Evolutionary conservation across 2,797 vertebrate genomes (phyloP).

Genomic region (Danio tinwini): DNA sequence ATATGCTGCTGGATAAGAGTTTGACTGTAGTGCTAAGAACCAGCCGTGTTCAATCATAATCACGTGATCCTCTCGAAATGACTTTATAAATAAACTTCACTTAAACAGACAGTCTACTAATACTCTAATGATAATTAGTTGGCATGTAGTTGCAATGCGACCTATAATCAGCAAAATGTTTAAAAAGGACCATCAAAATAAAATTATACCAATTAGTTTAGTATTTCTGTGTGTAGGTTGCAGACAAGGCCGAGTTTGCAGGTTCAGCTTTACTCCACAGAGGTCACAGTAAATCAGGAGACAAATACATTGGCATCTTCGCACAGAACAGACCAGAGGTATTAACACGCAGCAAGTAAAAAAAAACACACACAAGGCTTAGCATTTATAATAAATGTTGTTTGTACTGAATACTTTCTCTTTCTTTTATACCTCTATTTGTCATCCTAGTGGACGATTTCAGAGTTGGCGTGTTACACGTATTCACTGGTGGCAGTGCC

Average conservation of each 20-base stretch:
- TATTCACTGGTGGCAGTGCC: slow-evolving; percentile 93
- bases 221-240: slow-evolving; percentile 73
- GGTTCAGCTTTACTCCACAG: slow-evolving; percentile 91
- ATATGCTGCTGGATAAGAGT: too few relatives aligned
- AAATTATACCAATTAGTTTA: too few relatives aligned
- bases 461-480: slow-evolving; percentile 93
- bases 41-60: too few relatives aligned
- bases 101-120: too few relatives aligned
- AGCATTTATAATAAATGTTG: neutral
- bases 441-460: slow-evolving; percentile 87
- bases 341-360: slow-evolving; percentile 34
- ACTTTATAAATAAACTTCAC: too few relatives aligned
- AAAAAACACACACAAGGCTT: neutral
- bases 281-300: slow-evolving; percentile 82
- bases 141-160: too few relatives aligned
- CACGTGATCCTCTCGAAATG: too few relatives aligned
- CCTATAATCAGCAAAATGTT: too few relatives aligned
- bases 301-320: slow-evolving; percentile 90
- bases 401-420: neutral
- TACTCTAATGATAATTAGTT: too few relatives aligned
- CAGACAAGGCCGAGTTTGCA: slow-evolving; percentile 81
- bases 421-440: neutral
- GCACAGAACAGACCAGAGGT: slow-evolving; percentile 97
- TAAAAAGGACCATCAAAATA: too few relatives aligned
- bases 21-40: too few relatives aligned